Evolutionary conservation across 1,140 invertebrate species (phyloP), one percentile per base, ranked within the genome.

Genomic region (Pissodes strobi): DNA sequence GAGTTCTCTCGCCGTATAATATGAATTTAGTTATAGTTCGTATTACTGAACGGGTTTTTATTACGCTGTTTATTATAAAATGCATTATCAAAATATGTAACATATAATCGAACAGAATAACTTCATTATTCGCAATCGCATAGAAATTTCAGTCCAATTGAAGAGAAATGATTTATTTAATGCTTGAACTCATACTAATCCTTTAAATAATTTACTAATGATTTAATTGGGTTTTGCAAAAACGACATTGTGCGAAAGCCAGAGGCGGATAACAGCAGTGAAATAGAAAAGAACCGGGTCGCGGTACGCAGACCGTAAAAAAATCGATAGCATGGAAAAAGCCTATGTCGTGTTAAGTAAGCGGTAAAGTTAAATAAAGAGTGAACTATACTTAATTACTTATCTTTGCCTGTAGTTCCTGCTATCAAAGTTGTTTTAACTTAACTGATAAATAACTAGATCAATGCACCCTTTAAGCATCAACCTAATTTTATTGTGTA

Each of bases 211-310:
- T 55, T 38, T 55, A 39, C 52, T 55, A 55, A 53, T 38, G 51
- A 37, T 53, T 53, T 53, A 55, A 55, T 55, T 13, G 52, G 17
- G 30, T 55, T 55, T 51, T 22, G 34, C 30, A 55, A 55, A 55
- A 55, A 39, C 52, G 52, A 55, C 52, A 39, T 39, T 55, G n/a
- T 55, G 52, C 52, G 39, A 55, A 30, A 55, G 37, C 52, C 52
- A 8, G n/a, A 38, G 15, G 52, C 52, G 52, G 34, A 55, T 55
- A 55, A 55, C 52, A 55, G 30, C 5, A 37, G 25, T 37, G 52
- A 55, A 30, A 55, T 55, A 55, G 52, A 55, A 55, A 55, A 55
- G 38, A 55, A 55, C 30, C 34, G 17, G 52, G 52, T 55, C 52
- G 39, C 23, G 52, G 52, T 12, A 41, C 34, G 2, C 15, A 55